Conservation (phyloP, 2,888 invertebrate genomes). For the Nysson spinosus region DNA sequence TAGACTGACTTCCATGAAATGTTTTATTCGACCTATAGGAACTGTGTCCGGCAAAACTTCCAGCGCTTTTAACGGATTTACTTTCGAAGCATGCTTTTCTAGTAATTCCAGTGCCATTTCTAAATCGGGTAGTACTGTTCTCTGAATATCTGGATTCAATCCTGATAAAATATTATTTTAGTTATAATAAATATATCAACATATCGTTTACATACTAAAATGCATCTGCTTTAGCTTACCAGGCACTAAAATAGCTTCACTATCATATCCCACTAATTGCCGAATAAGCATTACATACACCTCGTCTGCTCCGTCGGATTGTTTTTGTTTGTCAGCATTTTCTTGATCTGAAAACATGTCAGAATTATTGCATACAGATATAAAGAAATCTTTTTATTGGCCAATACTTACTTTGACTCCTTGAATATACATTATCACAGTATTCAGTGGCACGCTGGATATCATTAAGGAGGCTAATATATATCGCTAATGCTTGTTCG, state of each 20-base stretch:
- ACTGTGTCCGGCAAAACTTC: conserved; percentile 90
- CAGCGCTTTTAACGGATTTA: conserved; percentile 89
- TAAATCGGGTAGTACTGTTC: conserved; percentile 85
- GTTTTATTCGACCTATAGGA: conserved; percentile 86
- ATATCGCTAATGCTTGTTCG: conserved; percentile 94
- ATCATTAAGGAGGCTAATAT: conserved; percentile 91
- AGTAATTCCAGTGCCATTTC: conserved; percentile 89
- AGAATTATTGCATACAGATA: neutral
- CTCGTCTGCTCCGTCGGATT: conserved; percentile 73
- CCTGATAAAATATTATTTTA: conserved; percentile 25
- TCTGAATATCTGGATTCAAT: conserved; percentile 74
- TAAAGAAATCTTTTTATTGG: neutral
- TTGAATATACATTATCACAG: conserved; percentile 85
- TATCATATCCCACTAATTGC: conserved; percentile 79
- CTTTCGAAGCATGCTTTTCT: conserved; percentile 89
- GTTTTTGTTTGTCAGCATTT: conserved; percentile 62
- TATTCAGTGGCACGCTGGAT: conserved; percentile 90
- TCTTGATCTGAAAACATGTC: conserved; percentile 56
- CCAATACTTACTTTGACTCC: conserved; percentile 68
- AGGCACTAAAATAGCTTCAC: conserved; percentile 61
- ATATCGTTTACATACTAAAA: neutral
- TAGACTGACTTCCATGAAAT: conserved; percentile 88
- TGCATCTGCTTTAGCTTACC: conserved; percentile 53
- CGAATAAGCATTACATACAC: conserved; percentile 81
- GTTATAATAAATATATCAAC: neutral